Percentiles rank a stretch among this genome's conserved stretches.
Evolutionary conservation across 2,113 vertebrate genomes (phyloP).

Genomic region (Poecilia latipinna): DNA sequence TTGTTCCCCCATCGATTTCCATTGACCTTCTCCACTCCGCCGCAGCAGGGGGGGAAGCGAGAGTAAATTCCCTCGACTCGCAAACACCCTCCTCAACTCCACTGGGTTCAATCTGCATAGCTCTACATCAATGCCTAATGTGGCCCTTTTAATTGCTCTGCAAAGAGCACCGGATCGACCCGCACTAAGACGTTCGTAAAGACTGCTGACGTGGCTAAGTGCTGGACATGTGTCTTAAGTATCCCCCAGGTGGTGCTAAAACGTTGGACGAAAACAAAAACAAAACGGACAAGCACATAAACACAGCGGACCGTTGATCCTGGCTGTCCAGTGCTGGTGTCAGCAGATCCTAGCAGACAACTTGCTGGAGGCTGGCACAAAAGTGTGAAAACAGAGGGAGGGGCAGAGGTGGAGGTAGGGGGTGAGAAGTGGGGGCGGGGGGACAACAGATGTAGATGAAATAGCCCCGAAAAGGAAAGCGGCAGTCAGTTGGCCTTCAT

Average conservation of each 20-base stretch:
- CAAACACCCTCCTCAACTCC: constrained; percentile 42
- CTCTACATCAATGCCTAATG: constrained; percentile 43
- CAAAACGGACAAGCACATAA: constrained; percentile 56
- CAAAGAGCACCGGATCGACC: constrained; percentile 72
- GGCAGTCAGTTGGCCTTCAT: constrained; percentile 72
- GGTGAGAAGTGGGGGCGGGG: constrained; percentile 12
- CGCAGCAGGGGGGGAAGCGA: constrained; percentile 27
- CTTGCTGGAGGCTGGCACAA: constrained; percentile 51
- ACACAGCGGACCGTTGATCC: constrained; percentile 50
- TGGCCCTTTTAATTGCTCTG: constrained; percentile 67
- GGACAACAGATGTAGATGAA: constrained; percentile 72
- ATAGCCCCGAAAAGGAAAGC: constrained; percentile 58
- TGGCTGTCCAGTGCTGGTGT: constrained; percentile 54
- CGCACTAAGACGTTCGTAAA: constrained; percentile 46
- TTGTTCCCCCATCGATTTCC: constrained; percentile 41
- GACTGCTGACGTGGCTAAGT: constrained; percentile 50
- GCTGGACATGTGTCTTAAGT: constrained; percentile 48
- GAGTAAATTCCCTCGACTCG: constrained; percentile 43
- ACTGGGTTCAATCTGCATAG: constrained; percentile 53
- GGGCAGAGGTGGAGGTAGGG: not conserved
- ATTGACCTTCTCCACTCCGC: constrained; percentile 9
- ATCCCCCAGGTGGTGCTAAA: constrained; percentile 56
- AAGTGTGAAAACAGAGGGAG: constrained; percentile 65
- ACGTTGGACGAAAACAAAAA: constrained; percentile 50
- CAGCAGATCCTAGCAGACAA: constrained; percentile 49